Percentiles rank a stretch among this genome's conserved stretches.
Conservation (phyloP, 2,888 invertebrate genomes). For the Andrena camellia region DNA sequence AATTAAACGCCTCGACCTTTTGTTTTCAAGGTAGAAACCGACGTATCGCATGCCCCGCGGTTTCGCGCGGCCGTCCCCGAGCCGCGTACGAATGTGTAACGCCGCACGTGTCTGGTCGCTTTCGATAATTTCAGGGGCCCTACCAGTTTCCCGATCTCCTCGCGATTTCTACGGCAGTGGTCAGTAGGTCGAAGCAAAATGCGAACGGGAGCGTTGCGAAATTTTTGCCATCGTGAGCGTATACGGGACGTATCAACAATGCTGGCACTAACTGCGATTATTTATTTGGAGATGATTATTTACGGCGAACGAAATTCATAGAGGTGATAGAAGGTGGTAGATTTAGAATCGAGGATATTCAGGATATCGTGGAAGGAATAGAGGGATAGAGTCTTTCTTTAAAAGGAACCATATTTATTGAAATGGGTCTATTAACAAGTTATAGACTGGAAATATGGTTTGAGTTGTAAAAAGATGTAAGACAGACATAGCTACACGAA, state of each 20-base stretch:
- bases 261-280: too few species aligned
- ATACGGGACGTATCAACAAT: not conserved
- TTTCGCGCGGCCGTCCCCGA: constrained; percentile 5
- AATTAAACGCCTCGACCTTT: constrained; percentile 78
- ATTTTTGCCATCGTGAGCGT: not conserved
- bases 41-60: not conserved
- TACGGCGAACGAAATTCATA: too few species aligned
- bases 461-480: too few species aligned
- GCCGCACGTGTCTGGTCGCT: constrained; percentile 36
- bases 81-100: not conserved
- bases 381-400: too few species aligned
- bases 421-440: too few species aligned
- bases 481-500: too few species aligned
- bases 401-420: too few species aligned
- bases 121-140: constrained; percentile 50
- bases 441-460: too few species aligned
- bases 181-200: constrained; percentile 47
- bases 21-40: constrained; percentile 70
- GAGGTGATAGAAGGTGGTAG: too few species aligned
- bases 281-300: too few species aligned
- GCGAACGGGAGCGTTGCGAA: constrained; percentile 19
- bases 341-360: too few species aligned
- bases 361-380: too few species aligned
- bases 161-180: constrained; percentile 35
- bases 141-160: constrained; percentile 43